Evolutionary conservation across 2,797 vertebrate genomes (phyloP), one percentile per base, ranked within the genome.

Genomic region (Lepus oiostolus): DNA sequence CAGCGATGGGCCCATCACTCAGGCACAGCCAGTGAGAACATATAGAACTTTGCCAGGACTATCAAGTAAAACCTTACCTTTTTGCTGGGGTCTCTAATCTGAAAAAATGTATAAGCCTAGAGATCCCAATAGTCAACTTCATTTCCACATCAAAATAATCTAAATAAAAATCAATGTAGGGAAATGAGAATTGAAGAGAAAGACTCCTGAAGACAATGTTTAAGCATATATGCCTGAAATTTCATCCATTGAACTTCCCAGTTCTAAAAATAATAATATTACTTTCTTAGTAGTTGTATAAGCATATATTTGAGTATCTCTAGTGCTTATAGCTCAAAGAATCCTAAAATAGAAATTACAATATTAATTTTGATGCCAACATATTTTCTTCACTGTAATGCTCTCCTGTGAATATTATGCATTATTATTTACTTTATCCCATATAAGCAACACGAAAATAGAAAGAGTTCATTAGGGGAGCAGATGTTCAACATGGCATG

Each of bases 391-490:
- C 77, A 13, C 32, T 82, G 30, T 68, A 93, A 58, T 62, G 14
- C 5, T 77, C 19, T 71, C 11, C 22, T 60, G 74, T 60, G 19
- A 72, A 58, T 21, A 50, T 5, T 2, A 2, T 30, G 26, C 58
- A 62, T 26, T 54, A 38, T 26, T 54, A 38, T 54, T 91, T 76
- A 84, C 76, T 85, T 21, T 85, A 87, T 76, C 24, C 22, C 83
- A 47, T 32, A 80, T 58, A 88, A 60, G 86, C 8, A 54, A 22
- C 11, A 35, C 82, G 35, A 89, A 94, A 91, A 95, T 71, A 7
- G 5, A 72, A 92, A 87, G 14, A 68, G 65, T 89, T 38, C 80
- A 75, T 76, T 75, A 77, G 74, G 22, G 21, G 72, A 88, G 19
- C 13, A 79, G 32, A 60, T 80, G 54, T n/a, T 71, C 62, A 92